A percentile compares a stretch with the other conserved stretches of the same genome.
These are phyloP conservation scores for Coreius guichenoti DNA, from an alignment of 2,797 vertebrate genomes.

Conservation along the genomic window DNA sequence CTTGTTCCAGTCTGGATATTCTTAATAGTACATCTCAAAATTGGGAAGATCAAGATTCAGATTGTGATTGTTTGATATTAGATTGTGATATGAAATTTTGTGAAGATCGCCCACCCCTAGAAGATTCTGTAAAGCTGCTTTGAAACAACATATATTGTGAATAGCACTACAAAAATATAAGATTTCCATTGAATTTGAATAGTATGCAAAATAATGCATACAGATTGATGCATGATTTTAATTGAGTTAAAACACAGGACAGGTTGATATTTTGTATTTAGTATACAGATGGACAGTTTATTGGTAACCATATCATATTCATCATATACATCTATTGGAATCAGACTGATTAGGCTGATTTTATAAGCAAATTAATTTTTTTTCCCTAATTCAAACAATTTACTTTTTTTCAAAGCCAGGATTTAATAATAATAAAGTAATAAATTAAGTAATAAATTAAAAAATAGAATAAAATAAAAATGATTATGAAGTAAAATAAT, in stretches of 20 bases:
- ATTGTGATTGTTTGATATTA: neutral
- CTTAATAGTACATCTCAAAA: neutral
- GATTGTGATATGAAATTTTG: neutral
- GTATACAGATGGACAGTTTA: neutral
- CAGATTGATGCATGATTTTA: neutral
- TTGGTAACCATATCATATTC: neutral
- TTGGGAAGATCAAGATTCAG: neutral
- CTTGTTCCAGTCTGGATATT: neutral
- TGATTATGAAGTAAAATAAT: neutral
- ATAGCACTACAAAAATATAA: neutral
- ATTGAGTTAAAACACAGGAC: neutral
- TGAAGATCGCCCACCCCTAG: neutral
- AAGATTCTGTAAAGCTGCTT: neutral
- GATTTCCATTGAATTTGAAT: neutral
- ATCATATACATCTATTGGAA: neutral
- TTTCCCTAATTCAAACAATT: neutral
- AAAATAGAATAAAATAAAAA: neutral
- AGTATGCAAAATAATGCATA: neutral
- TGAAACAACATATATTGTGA: neutral
- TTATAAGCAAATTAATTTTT: neutral
- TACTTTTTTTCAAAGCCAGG: neutral
- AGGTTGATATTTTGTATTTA: neutral
- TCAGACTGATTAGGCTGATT: neutral
- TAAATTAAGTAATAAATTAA: neutral
- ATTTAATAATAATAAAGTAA: neutral